Evolutionary conservation across 2,797 vertebrate genomes (phyloP).

Genomic region (Myotis myotis): DNA sequence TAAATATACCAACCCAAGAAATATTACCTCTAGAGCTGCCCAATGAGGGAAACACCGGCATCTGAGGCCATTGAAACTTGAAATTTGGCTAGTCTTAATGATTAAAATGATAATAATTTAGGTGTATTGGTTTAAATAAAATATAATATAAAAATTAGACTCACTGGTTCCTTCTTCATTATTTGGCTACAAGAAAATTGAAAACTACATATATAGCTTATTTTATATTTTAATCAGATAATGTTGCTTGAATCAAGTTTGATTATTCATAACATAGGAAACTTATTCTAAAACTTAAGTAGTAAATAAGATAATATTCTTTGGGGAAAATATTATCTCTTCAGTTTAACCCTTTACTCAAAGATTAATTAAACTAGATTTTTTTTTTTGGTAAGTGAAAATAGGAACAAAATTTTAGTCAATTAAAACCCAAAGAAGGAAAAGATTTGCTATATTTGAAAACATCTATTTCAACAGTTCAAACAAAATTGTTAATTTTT

Average conservation of each 20-base stretch:
- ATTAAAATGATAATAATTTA: background rate
- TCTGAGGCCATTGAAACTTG: background rate
- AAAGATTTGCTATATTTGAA: background rate
- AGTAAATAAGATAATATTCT: background rate
- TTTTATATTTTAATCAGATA: background rate
- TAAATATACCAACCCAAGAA: background rate
- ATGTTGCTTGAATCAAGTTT: background rate
- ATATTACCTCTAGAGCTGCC: background rate
- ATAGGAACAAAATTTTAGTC: background rate
- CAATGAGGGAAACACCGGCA: background rate
- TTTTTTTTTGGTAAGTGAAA: background rate
- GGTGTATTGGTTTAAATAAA: slow-evolving; percentile 1
- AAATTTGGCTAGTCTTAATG: background rate
- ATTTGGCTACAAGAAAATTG: background rate
- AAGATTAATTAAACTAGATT: background rate
- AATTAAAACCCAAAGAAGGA: background rate
- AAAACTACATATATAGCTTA: background rate
- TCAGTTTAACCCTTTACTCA: slow-evolving; percentile 5
- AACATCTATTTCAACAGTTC: background rate
- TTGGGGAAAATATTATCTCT: background rate
- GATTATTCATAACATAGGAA: background rate
- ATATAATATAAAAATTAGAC: background rate
- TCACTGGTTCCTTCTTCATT: background rate
- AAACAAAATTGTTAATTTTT: slow-evolving; percentile 47
- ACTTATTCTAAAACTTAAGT: background rate